Percentiles rank a stretch among this genome's conserved stretches.
Conservation (phyloP, 2,113 vertebrate species). For the Lepus timidus region DNA sequence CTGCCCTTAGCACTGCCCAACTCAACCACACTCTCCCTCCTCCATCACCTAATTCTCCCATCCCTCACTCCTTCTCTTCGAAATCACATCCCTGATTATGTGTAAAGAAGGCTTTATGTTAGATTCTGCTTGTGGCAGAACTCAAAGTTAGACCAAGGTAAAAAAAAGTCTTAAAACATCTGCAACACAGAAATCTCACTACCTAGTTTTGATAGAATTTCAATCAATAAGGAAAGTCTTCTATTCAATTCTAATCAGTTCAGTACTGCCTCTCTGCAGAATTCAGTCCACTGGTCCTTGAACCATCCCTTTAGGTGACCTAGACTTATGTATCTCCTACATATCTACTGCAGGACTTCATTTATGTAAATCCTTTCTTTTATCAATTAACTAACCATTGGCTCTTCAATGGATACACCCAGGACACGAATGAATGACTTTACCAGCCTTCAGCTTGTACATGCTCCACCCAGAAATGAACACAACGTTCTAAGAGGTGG, state of each 20-base stretch:
- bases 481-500: background rate
- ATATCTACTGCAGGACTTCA: background rate
- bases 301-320: background rate
- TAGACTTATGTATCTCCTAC: background rate
- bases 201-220: background rate
- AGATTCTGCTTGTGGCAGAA: background rate
- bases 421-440: background rate
- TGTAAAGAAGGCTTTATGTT: background rate
- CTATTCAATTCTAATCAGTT: background rate
- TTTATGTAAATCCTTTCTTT: background rate
- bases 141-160: background rate
- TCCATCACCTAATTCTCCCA: background rate
- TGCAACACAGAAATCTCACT: background rate
- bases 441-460: background rate
- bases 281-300: background rate
- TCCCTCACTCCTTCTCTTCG: background rate
- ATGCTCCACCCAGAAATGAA: background rate
- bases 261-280: background rate
- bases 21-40: background rate
- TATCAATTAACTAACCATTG: background rate
- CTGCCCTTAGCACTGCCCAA: rapidly evolving
- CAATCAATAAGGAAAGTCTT: background rate
- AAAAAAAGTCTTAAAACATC: background rate
- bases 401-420: background rate
- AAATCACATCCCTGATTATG: background rate